Evolutionary conservation across 92 coral and sea anemone species (phyloP).

Genomic region (Porites cylindrica): DNA sequence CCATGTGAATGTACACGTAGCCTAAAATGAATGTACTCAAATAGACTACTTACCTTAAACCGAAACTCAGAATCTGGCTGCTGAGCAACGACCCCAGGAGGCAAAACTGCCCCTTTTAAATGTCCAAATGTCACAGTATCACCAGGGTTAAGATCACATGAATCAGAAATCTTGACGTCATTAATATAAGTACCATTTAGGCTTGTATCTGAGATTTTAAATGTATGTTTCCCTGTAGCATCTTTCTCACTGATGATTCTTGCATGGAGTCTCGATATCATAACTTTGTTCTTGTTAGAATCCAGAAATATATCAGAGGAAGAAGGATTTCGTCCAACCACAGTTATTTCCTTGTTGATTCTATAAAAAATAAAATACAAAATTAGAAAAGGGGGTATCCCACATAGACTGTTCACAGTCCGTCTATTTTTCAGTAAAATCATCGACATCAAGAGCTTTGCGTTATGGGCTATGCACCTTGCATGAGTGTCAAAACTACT

Average conservation of each 20-base stretch:
- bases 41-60: conserved; percentile 69
- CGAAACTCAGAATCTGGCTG: conserved; percentile 88
- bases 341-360: conserved; percentile 77
- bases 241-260: conserved; percentile 68
- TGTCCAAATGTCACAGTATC: conserved; percentile 96
- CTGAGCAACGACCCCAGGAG: conserved; percentile 72
- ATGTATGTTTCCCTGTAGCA: conserved; percentile 47
- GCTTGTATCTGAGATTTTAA: conserved; percentile 89
- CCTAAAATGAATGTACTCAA: too few relatives aligned
- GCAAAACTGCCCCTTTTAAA: conserved; percentile 81
- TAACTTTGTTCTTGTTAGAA: conserved; percentile 82
- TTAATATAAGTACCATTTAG: conserved; percentile 96
- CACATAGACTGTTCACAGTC: too few relatives aligned
- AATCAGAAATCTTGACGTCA: conserved; percentile 78
- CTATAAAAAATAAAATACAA: conserved; percentile 33
- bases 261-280: conserved; percentile 96
- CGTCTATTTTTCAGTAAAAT: too few relatives aligned
- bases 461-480: too few relatives aligned
- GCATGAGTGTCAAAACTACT: too few relatives aligned
- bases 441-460: too few relatives aligned
- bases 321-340: conserved; percentile 84
- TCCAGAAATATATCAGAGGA: conserved; percentile 85
- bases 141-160: conserved; percentile 79
- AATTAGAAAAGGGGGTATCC: too few relatives aligned
- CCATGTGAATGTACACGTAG: neutral